Percentiles rank a stretch among this genome's conserved stretches.
These are phyloP conservation scores for Austrolebias charrua DNA, from an alignment of 2,797 vertebrate species.

Conservation along the genomic window DNA sequence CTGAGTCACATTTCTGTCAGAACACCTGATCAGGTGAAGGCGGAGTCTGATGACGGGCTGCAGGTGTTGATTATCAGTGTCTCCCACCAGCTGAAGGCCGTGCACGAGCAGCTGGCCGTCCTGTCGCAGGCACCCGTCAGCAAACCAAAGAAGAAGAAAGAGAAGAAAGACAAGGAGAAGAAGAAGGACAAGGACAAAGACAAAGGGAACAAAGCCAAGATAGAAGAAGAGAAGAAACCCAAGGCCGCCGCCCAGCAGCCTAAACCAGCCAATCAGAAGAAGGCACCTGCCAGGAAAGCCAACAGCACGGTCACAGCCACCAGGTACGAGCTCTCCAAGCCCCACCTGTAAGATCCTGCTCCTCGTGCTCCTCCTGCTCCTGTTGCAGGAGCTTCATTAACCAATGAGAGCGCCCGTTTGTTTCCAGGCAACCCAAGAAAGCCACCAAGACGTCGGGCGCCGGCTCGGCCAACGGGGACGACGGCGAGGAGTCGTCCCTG, in stretches of 20 bases:
- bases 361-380: too few relatives aligned
- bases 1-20: slow-evolving; percentile 20
- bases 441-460: slow-evolving; percentile 76
- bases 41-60: not conserved
- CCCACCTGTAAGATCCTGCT: not conserved
- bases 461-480: slow-evolving; percentile 84
- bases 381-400: not conserved
- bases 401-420: not conserved
- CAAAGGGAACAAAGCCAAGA: slow-evolving; percentile 79
- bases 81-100: slow-evolving; percentile 89
- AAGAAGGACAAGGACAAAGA: slow-evolving; percentile 88
- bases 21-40: slow-evolving; percentile 18
- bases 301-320: slow-evolving; percentile 86
- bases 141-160: slow-evolving; percentile 99
- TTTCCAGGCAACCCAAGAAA: slow-evolving; percentile 89
- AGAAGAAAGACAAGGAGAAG: slow-evolving; percentile 95
- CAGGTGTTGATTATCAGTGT: slow-evolving; percentile 57
- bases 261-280: slow-evolving; percentile 87
- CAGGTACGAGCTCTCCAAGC: slow-evolving; percentile 69
- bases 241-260: slow-evolving; percentile 80
- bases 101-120: slow-evolving; percentile 96
- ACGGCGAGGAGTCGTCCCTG: slow-evolving; percentile 90
- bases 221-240: slow-evolving; percentile 90
- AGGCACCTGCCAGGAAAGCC: slow-evolving; percentile 88
- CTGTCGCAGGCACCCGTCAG: slow-evolving; percentile 96